These are phyloP conservation scores for Anoura caudifer DNA, from an alignment of 2,113 vertebrate genomes.

Conservation along the genomic window DNA sequence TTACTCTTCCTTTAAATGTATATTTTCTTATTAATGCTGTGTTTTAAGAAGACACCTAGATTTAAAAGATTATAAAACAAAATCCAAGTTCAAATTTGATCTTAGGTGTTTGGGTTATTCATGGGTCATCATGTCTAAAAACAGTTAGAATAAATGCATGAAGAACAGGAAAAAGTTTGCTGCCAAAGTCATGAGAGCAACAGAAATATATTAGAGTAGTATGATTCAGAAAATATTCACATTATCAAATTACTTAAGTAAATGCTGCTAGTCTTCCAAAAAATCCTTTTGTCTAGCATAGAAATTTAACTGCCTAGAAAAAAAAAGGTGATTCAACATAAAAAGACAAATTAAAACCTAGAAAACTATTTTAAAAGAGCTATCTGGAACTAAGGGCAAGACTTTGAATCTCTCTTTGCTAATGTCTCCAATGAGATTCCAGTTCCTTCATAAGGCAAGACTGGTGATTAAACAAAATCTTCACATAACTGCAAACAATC, in stretches of 20 bases:
- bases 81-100: not conserved
- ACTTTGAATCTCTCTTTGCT: not conserved
- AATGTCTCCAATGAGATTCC: not conserved
- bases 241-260: not conserved
- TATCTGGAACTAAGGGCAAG: not conserved
- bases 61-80: not conserved
- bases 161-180: not conserved
- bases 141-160: not conserved
- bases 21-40: not conserved
- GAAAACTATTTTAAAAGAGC: not conserved
- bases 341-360: not conserved
- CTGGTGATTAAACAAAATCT: not conserved
- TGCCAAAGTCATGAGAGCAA: not conserved
- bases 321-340: not conserved
- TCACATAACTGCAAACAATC: not conserved
- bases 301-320: not conserved
- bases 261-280: not conserved
- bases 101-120: not conserved
- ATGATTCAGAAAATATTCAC: not conserved
- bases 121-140: not conserved
- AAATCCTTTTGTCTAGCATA: not conserved
- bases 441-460: not conserved
- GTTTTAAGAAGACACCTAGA: not conserved
- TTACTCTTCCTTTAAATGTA: not conserved
- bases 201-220: not conserved